Base-by-base conservation (phyloP, 1,140 invertebrate genomes). In the Atopsyche davidsoni region DNA sequence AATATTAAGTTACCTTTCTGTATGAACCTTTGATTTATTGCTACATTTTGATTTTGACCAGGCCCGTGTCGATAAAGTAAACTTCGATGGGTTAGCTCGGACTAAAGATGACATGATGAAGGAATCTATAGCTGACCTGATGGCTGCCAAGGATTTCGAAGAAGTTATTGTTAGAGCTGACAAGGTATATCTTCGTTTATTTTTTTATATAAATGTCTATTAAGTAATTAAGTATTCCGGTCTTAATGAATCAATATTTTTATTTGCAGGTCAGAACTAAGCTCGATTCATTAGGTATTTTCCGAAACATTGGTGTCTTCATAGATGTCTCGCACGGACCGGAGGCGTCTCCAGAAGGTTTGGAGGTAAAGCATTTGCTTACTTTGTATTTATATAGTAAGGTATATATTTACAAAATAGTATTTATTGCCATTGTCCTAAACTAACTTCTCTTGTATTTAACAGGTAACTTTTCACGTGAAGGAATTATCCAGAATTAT, bases 91-190 rank as follows among this genome's bases (percentile, higher is more conserved):
- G 1, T 64, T 93, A 9, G 72, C 61, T n/a, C 67, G 87, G 47
- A 93, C 90, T 1, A 89, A 89, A 66, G 82, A 92, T 70, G 88
- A 92, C 58, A 79, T 92, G 41, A 68, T 94, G n/a, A 75, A 79
- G 44, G 75, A 78, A 42, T 80, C 81, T 56, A 77, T 92, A 0
- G 70, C 75, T 36, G 82, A 87, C 22, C 68, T 92, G 10, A 88
- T 91, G 60, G 75, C 77, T 48, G 83, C 86, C 1, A 71, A 75
- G 17, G 75, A 80, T 64, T 82, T 82, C 57, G 74, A 79, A 57
- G 79, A 83, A 57, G 75, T 85, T 39, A 75, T 85, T 46, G 48
- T 79, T 42, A 70, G 70, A 47, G 73, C 78, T 2, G 76, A 81
- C 50, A 76, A 72, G 66, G 76, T 77, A 55, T 53, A 43, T 53